Conservation (phyloP, 2,888 invertebrate species). For the Neria commutata region DNA sequence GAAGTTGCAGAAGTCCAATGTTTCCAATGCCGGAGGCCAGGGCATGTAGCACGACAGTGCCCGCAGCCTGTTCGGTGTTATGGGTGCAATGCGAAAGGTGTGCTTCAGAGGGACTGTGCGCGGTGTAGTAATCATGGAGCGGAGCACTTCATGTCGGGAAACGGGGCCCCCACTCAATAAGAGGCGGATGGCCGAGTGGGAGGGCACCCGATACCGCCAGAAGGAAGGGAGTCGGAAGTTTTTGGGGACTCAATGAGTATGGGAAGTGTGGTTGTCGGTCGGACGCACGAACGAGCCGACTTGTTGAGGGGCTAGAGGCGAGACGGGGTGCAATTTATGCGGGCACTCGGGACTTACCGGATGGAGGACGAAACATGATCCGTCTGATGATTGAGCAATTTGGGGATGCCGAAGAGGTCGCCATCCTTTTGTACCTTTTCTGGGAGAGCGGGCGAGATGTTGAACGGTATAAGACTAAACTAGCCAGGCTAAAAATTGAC, state of each 20-base stretch:
- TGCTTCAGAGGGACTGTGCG: constrained; percentile 1
- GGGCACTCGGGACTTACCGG: neutral
- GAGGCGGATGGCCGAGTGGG: neutral
- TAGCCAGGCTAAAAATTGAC: too few species aligned
- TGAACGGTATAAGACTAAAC: too few species aligned
- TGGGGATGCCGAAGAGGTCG: too few species aligned
- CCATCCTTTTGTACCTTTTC: too few species aligned
- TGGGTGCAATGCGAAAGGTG: constrained; percentile 1
- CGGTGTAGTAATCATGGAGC: neutral
- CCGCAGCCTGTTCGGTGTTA: constrained; percentile 12
- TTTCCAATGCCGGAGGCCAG: neutral
- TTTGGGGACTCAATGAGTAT: too few species aligned
- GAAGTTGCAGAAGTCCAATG: neutral
- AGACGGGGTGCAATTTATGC: constrained; percentile 11
- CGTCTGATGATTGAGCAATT: too few species aligned
- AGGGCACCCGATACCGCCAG: neutral
- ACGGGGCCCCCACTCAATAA: constrained; percentile 1
- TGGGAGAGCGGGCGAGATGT: too few species aligned
- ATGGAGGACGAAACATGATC: neutral
- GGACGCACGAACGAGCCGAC: constrained; percentile 4
- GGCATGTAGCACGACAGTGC: constrained; percentile 3
- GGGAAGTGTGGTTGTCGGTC: neutral
- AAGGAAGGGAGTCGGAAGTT: neutral
- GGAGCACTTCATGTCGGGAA: too few species aligned
- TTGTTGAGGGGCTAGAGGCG: constrained; percentile 21